Base-by-base conservation (phyloP, 2,888 invertebrate genomes). In the Caenorhabditis plicata region DNA sequence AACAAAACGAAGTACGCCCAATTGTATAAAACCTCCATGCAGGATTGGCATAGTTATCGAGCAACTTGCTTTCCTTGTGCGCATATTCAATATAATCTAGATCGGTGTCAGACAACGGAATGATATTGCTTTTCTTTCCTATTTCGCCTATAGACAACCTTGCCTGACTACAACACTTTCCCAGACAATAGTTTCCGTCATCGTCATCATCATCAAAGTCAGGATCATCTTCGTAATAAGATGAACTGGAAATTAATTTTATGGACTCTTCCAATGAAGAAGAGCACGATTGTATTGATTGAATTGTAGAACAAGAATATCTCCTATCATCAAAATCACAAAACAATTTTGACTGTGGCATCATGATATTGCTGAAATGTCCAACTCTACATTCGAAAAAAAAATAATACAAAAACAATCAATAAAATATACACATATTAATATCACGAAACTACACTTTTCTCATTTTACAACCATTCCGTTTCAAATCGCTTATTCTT, bases 71-170 rank as follows among this genome's bases (percentile, higher is more conserved):
- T 3, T 67, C 51, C 8, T 43, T 25, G 40, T 68, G 66, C 2
- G 71, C 71, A 25, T 52, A 17, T 35, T 71, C 71, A 33, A 71
- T 60, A 25, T 38, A 45, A 5, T 51, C 64, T 31, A 71, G 35
- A 39, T 68, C 71, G 32, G 50, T 51, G 17, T 64, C 68, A 13
- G 53, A 58, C 71, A 71, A 64, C 9, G 46, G 36, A 42, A 44
- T 17, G 58, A 53, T 9, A 33, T 32, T n/a, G 57, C n/a, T n/a
- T n/a, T n/a, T n/a, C n/a, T n/a, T n/a, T n/a, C n/a, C n/a, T n/a
- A n/a, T n/a, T n/a, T n/a, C n/a, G n/a, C n/a, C n/a, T n/a, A n/a
- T n/a, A n/a, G 41, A 41, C 3, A 23, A 3, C 22, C 23, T 11
- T 13, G 31, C 4, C 4, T 20, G 15, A 4, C 26, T 27, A 27